Conservation (phyloP, 2,888 invertebrate species). For the Balanococcus diminutus region DNA sequence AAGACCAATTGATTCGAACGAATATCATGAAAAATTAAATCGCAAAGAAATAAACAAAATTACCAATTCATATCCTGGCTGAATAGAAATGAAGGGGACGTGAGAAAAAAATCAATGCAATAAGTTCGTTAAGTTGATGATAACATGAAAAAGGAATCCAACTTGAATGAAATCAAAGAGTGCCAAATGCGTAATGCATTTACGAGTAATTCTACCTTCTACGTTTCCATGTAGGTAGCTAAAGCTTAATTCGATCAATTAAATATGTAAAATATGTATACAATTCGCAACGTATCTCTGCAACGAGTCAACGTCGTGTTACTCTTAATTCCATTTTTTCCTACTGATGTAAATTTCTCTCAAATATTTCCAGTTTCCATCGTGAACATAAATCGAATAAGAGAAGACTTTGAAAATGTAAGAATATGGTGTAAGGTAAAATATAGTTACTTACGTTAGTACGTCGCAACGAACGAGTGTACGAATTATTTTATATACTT, state of each 20-base stretch:
- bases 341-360: not conserved
- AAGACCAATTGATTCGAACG: too few species aligned
- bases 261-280: constrained; percentile 23
- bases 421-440: too few species aligned
- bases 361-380: not conserved
- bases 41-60: too few species aligned
- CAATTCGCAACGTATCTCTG: not conserved
- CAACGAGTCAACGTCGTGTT: not conserved
- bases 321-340: not conserved
- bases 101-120: not conserved
- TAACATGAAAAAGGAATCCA: not conserved
- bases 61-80: not conserved
- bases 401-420: not conserved
- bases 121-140: constrained; percentile 4
- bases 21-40: too few species aligned
- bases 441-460: too few species aligned
- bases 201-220: not conserved
- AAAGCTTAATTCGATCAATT: constrained; percentile 12
- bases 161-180: constrained; percentile 13
- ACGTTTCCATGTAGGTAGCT: not conserved
- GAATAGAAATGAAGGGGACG: not conserved
- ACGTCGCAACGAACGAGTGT: too few species aligned
- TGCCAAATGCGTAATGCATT: not conserved
- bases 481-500: too few species aligned
- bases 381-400: not conserved